These are phyloP conservation scores for Perca flavescens DNA, from an alignment of 2,113 vertebrate genomes.

Conservation along the genomic window DNA sequence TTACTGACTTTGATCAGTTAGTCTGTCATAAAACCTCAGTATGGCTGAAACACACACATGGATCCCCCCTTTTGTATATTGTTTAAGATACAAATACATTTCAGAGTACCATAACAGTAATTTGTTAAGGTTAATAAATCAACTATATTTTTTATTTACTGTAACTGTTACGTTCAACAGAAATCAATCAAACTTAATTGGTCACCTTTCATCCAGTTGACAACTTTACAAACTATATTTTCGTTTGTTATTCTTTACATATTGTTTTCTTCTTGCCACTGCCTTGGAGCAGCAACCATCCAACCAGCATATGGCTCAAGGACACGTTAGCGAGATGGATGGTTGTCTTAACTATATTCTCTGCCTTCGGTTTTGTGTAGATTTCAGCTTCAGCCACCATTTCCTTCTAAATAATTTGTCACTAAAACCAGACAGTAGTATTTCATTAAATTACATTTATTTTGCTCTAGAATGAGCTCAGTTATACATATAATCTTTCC, in stretches of 20 bases:
- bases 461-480: not conserved
- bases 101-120: not conserved
- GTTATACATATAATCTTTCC: not conserved
- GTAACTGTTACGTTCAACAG: not conserved
- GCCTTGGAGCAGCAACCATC: not conserved
- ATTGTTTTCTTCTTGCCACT: not conserved
- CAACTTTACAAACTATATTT: not conserved
- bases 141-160: not conserved
- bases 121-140: not conserved
- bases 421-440: not conserved
- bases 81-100: not conserved
- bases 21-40: not conserved
- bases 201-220: not conserved
- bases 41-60: not conserved
- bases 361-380: not conserved
- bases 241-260: not conserved
- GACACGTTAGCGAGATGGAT: not conserved
- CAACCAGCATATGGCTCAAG: conserved; percentile 23
- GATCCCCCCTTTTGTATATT: not conserved
- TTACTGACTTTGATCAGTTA: not conserved
- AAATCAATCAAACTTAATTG: conserved; percentile 8
- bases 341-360: not conserved
- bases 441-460: not conserved
- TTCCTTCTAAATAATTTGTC: not conserved
- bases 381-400: conserved; percentile 2